phyloP scores from a whole-genome alignment of 2,113 vertebrate genomes.

The Centrocercus urophasianus region DNA sequence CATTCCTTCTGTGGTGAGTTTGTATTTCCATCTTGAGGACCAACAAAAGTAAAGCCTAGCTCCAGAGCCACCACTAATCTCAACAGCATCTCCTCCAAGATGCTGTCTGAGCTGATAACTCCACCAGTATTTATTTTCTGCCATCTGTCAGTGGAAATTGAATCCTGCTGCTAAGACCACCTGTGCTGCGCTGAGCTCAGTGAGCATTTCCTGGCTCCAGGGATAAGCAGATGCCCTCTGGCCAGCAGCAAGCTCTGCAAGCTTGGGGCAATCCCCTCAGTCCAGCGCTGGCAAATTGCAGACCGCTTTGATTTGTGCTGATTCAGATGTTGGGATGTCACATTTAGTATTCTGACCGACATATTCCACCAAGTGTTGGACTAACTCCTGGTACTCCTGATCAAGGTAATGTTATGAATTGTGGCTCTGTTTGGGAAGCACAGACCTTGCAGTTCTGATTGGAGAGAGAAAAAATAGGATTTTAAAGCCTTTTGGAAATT shows the following conservation, averaged over 20 bases:
- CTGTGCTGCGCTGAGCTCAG: background rate
- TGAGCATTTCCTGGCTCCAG: background rate
- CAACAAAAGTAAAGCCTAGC: background rate
- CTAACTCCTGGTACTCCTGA: background rate
- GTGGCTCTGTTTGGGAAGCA: background rate
- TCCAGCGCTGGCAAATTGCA: background rate
- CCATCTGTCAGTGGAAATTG: background rate
- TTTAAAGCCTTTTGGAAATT: background rate
- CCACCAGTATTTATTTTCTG: background rate
- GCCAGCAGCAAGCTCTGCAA: background rate
- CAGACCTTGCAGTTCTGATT: background rate
- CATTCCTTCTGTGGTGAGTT: slow-evolving; percentile 21
- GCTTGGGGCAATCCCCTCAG: background rate
- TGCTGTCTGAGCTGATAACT: background rate
- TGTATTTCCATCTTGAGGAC: background rate
- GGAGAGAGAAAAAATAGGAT: background rate
- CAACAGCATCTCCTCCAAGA: background rate
- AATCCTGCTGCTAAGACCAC: background rate
- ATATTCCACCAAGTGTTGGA: background rate
- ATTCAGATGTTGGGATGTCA: slow-evolving; percentile 5
- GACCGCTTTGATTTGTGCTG: background rate
- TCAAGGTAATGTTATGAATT: background rate
- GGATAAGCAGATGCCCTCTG: rapidly evolving
- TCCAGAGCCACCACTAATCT: background rate
- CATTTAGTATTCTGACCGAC: slow-evolving; percentile 6